phyloP scores from a whole-genome alignment of 2,888 invertebrate genomes.

The Glyphotaelius pellucidus region DNA sequence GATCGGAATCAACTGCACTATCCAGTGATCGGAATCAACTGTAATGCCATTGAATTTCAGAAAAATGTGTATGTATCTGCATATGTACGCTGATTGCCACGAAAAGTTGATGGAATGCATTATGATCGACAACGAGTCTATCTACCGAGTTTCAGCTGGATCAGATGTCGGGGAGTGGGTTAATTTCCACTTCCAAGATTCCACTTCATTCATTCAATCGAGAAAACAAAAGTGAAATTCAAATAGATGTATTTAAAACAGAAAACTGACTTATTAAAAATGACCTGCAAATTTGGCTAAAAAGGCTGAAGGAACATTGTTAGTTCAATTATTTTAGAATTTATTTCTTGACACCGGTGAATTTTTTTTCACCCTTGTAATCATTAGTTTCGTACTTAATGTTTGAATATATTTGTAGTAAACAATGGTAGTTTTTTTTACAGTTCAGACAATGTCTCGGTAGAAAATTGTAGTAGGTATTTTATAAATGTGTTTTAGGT shows the following conservation, averaged over 20 bases:
- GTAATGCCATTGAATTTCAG: no score
- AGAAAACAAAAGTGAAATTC: no score
- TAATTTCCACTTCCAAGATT: no score
- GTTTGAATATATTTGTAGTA: neutral
- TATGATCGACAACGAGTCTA: no score
- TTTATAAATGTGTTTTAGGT: neutral
- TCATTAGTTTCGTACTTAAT: neutral
- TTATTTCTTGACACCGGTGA: neutral
- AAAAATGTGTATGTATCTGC: no score
- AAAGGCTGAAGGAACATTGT: neutral
- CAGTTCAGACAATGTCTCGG: neutral
- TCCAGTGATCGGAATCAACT: no score
- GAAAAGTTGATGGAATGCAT: no score
- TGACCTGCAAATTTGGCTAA: neutral
- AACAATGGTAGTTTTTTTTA: neutral
- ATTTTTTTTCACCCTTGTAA: neutral
- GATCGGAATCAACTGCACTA: no score
- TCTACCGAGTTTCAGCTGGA: no score
- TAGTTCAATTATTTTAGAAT: neutral
- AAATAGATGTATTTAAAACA: neutral
- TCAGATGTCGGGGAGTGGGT: no score
- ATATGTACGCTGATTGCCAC: no score
- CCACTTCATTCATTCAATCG: no score
- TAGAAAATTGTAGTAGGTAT: neutral
- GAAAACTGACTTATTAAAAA: neutral